These are phyloP conservation scores for Acromyrmex echinatior DNA, from an alignment of 1,140 invertebrate species.

Conservation along the genomic window DNA sequence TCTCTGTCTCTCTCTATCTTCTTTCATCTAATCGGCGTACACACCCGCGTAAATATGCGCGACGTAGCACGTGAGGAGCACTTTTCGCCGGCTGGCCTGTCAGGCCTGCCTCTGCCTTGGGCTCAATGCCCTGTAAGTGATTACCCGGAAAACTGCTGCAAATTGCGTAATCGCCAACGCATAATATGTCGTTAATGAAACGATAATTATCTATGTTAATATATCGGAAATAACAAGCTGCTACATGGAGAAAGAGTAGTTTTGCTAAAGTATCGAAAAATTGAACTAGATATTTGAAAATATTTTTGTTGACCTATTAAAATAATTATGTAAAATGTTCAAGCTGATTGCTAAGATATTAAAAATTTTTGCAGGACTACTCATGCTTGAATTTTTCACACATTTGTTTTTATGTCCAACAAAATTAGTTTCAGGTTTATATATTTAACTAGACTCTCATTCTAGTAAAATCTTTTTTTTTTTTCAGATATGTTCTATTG, in stretches of 20 bases:
- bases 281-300: too few relatives aligned
- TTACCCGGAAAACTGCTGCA: conserved; percentile 39
- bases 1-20: conserved; percentile 16
- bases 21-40: conserved; percentile 46
- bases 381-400: too few relatives aligned
- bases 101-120: not conserved
- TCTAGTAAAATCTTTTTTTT: too few relatives aligned
- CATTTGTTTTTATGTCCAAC: too few relatives aligned
- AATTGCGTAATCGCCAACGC: conserved; percentile 26
- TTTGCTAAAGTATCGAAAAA: too few relatives aligned
- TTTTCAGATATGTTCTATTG: too few relatives aligned
- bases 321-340: too few relatives aligned
- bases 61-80: conserved; percentile 2
- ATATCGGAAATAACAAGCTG: not conserved
- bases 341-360: too few relatives aligned
- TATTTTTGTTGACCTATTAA: too few relatives aligned
- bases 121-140: conserved; percentile 26
- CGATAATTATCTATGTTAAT: not conserved
- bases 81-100: not conserved
- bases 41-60: conserved; percentile 62
- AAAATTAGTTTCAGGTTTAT: too few relatives aligned
- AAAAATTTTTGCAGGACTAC: too few relatives aligned
- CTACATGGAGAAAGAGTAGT: not conserved
- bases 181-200: conserved; percentile 25
- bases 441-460: too few relatives aligned